These are phyloP conservation scores for Parus major DNA, from an alignment of 2,113 vertebrate genomes.

Conservation along the genomic window DNA sequence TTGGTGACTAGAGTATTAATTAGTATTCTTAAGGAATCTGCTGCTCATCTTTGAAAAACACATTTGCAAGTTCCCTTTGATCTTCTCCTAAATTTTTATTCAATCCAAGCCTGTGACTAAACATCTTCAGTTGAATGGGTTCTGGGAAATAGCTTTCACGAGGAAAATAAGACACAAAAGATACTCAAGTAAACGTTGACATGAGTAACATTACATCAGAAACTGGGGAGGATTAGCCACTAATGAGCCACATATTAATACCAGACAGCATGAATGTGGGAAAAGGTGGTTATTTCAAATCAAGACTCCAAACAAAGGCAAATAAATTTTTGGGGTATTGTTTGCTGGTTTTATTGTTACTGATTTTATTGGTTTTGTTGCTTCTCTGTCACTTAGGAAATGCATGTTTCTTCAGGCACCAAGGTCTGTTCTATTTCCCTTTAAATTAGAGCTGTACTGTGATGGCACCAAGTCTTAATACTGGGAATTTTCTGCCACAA, in stretches of 20 bases:
- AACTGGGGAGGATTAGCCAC: not conserved
- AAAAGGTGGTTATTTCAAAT: not conserved
- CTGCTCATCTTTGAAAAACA: not conserved
- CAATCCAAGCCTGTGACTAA: not conserved
- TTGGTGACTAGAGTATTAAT: not conserved
- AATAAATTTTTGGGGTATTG: not conserved
- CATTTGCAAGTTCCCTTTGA: not conserved
- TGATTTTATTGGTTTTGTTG: not conserved
- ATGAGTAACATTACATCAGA: not conserved
- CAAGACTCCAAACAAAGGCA: not conserved
- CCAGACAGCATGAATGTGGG: not conserved
- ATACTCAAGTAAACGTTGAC: not conserved
- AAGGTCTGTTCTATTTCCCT: not conserved
- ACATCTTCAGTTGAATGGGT: not conserved
- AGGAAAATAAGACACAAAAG: not conserved
- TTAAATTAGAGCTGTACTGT: not conserved
- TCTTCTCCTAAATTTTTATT: not conserved
- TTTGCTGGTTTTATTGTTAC: not conserved
- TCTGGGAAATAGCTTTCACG: not conserved
- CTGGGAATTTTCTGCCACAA: not conserved
- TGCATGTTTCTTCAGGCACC: not conserved
- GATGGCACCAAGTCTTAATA: not conserved
- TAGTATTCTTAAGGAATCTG: not conserved
- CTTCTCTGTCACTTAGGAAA: not conserved
- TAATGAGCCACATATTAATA: not conserved